Evolutionary conservation across 2,113 vertebrate species (phyloP).

Genomic region (Cygnus atratus): DNA sequence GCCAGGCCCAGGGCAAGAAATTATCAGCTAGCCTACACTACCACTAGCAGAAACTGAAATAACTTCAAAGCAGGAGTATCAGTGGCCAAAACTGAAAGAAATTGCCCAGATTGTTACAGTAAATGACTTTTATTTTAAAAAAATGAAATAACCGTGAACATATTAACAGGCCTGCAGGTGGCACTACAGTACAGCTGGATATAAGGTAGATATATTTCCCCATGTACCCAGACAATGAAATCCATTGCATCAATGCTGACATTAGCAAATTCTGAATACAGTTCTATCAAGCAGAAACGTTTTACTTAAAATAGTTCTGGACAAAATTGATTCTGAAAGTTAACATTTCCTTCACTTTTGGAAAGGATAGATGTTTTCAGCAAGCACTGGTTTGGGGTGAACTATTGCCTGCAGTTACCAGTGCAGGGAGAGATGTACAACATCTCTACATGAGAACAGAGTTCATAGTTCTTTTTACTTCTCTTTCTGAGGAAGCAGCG

Average conservation of each 20-base stretch:
- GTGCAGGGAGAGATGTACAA: constrained; percentile 69
- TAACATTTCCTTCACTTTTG: constrained; percentile 69
- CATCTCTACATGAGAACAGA: constrained; percentile 69
- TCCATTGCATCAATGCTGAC: constrained; percentile 76
- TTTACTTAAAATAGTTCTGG: constrained; percentile 80
- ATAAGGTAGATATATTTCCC: constrained; percentile 79
- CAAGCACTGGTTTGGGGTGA: constrained; percentile 69
- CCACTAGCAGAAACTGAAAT: not conserved
- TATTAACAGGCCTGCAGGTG: constrained; percentile 85
- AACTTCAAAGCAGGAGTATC: not conserved
- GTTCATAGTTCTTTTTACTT: constrained; percentile 63
- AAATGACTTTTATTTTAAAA: constrained; percentile 84
- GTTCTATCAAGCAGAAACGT: constrained; percentile 78
- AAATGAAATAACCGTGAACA: constrained; percentile 83
- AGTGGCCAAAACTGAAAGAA: not conserved
- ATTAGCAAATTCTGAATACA: constrained; percentile 76
- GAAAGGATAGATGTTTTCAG: constrained; percentile 71
- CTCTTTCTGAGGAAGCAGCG: constrained; percentile 56
- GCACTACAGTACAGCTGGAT: constrained; percentile 82
- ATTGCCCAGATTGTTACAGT: constrained; percentile 71
- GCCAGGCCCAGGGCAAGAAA: not conserved
- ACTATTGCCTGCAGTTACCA: constrained; percentile 70
- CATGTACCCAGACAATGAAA: constrained; percentile 76
- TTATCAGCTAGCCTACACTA: not conserved
- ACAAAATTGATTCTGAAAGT: constrained; percentile 77